Conservation (phyloP, 2,888 invertebrate species). For the Agrilus biguttatus region DNA sequence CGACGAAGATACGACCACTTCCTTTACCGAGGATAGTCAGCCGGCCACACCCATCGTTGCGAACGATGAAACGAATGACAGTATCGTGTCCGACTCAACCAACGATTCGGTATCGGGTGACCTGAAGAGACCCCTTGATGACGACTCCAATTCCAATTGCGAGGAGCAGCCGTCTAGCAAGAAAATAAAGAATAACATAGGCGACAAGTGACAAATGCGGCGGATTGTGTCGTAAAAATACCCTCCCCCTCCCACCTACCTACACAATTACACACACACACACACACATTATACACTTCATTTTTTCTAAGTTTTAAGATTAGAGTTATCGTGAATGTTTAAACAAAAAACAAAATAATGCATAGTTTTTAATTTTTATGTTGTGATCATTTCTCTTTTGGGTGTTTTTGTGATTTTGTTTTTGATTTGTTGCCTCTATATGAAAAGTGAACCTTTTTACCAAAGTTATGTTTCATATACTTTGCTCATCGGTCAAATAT, state of each 20-base stretch:
- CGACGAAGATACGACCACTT: constrained; percentile 58
- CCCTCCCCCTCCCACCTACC: neutral
- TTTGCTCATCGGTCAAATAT: too few relatives aligned
- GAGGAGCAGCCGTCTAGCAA: constrained; percentile 35
- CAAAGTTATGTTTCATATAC: too few relatives aligned
- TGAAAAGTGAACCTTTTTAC: neutral
- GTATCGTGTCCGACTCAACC: constrained; percentile 32
- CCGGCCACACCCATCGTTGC: constrained; percentile 41
- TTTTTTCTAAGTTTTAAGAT: constrained; percentile 9
- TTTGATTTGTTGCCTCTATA: neutral
- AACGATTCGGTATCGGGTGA: constrained; percentile 26
- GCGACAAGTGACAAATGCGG: constrained; percentile 37
- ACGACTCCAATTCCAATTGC: constrained; percentile 29
- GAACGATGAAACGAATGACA: constrained; percentile 41
- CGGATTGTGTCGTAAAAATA: constrained; percentile 9
- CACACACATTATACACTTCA: too few relatives aligned
- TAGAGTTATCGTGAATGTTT: constrained; percentile 10
- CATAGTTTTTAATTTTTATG: too few relatives aligned
- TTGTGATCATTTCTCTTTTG: too few relatives aligned
- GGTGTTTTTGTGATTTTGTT: neutral
- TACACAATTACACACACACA: constrained; percentile 1
- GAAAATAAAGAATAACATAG: constrained; percentile 33
- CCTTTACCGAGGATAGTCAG: constrained; percentile 61
- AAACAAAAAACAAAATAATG: neutral
- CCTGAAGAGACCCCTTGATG: constrained; percentile 23